Evolutionary conservation across 2,888 invertebrate genomes (phyloP).

Genomic region (Drosophila nigricruria): DNA sequence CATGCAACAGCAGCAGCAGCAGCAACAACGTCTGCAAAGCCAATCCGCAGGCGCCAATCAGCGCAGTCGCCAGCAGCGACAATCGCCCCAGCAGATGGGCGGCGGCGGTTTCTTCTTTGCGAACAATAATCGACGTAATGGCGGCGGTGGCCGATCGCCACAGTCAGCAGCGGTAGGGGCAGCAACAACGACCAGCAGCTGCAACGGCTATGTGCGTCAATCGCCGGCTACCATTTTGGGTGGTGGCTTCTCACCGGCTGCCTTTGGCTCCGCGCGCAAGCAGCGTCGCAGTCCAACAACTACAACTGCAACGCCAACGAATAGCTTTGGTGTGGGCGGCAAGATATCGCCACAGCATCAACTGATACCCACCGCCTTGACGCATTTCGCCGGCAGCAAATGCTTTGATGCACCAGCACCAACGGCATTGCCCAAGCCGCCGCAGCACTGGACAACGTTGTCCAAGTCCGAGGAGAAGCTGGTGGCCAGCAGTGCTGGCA

Average conservation of each 20-base stretch:
- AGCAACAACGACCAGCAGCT: conserved; percentile 20
- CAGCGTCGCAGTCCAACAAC: conserved; percentile 71
- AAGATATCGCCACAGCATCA: conserved; percentile 82
- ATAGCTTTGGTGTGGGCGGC: conserved; percentile 60
- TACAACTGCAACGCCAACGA: conserved; percentile 26
- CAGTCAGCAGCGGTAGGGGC: conserved; percentile 32
- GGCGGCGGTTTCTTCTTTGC: conserved; percentile 64
- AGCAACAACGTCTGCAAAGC: conserved; percentile 57
- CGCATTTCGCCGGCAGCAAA: conserved; percentile 90
- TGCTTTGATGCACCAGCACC: conserved; percentile 94
- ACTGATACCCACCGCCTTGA: conserved; percentile 84
- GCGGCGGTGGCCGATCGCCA: conserved; percentile 71
- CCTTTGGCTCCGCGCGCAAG: conserved; percentile 71
- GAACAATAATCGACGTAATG: conserved; percentile 62
- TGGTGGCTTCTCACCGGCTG: conserved; percentile 62
- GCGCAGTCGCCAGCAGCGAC: conserved; percentile 74
- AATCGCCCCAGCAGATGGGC: conserved; percentile 67
- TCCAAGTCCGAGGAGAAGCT: conserved; percentile 84
- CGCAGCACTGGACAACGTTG: conserved; percentile 91
- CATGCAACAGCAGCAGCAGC: conserved; percentile 55
- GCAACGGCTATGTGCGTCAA: conserved; percentile 54
- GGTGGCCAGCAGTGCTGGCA: conserved; percentile 83
- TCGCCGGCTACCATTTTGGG: conserved; percentile 82
- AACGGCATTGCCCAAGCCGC: conserved; percentile 92
- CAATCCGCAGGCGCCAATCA: conserved; percentile 66